These are phyloP conservation scores for Mythimna pallens DNA, from an alignment of 2,888 invertebrate species.

Conservation along the genomic window DNA sequence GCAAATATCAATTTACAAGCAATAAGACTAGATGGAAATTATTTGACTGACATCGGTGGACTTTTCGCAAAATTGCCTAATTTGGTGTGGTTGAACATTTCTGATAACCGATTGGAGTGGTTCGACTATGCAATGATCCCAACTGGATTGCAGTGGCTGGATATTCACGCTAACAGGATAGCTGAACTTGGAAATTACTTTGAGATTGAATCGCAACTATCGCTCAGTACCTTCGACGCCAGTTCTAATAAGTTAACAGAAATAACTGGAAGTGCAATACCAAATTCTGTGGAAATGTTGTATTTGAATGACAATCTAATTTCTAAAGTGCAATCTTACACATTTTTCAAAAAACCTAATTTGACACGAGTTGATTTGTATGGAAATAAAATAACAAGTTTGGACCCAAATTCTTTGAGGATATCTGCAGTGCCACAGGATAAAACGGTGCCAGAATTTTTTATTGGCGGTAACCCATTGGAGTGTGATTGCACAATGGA, in stretches of 20 bases:
- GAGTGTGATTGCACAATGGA: constrained; percentile 97
- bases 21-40: constrained; percentile 95
- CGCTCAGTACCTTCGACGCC: constrained; percentile 95
- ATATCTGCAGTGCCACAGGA: constrained; percentile 94
- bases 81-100: constrained; percentile 96
- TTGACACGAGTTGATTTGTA: constrained; percentile 95
- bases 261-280: constrained; percentile 95
- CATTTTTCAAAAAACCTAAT: constrained; percentile 96
- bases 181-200: constrained; percentile 96
- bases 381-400: constrained; percentile 94
- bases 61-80: constrained; percentile 95
- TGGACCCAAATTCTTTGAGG: constrained; percentile 94
- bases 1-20: constrained; percentile 94
- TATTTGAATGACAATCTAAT: constrained; percentile 95
- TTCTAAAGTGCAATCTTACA: constrained; percentile 95
- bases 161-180: constrained; percentile 96
- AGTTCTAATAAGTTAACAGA: constrained; percentile 95
- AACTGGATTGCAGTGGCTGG: constrained; percentile 95
- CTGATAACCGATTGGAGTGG: constrained; percentile 95
- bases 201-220: constrained; percentile 95
- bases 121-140: constrained; percentile 97
- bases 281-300: constrained; percentile 95
- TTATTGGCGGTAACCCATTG: constrained; percentile 96
- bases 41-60: constrained; percentile 94
- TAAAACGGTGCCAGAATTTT: constrained; percentile 94